Evolutionary conservation across 2,113 vertebrate species (phyloP).

Genomic region (Corythoichthys intestinalis): DNA sequence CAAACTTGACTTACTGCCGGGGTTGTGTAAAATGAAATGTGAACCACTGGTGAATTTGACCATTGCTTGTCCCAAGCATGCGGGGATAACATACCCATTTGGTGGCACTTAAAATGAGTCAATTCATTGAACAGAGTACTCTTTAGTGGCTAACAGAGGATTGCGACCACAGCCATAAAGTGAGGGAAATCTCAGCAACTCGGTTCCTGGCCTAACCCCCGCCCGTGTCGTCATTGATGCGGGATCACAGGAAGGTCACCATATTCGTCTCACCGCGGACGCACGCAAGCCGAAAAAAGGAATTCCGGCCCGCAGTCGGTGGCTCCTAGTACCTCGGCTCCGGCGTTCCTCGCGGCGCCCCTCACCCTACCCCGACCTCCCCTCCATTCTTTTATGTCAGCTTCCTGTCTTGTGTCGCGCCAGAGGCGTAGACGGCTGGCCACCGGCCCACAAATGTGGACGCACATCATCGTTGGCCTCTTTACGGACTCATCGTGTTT

Average conservation of each 20-base stretch:
- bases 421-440: conserved; percentile 66
- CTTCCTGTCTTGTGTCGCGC: conserved; percentile 77
- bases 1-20: too few species aligned
- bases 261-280: conserved; percentile 39
- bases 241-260: conserved; percentile 1
- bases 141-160: not conserved
- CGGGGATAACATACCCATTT: not conserved
- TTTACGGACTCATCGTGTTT: conserved; percentile 28
- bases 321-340: conserved; percentile 54
- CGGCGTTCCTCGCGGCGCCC: conserved; percentile 37
- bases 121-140: not conserved
- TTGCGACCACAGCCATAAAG: not conserved
- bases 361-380: not conserved
- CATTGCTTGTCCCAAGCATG: too few species aligned
- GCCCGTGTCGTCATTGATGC: conserved; percentile 1
- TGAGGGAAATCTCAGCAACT: conserved; percentile 8
- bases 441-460: conserved; percentile 51
- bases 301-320: conserved; percentile 54
- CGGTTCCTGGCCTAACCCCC: conserved; percentile 13
- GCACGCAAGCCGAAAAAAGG: conserved; percentile 60
- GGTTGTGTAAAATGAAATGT: too few species aligned
- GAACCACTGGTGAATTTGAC: too few species aligned
- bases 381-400: conserved; percentile 70
- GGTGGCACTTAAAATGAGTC: not conserved
- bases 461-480: conserved; percentile 29